Evolutionary conservation across 2,888 invertebrate species (phyloP).

Genomic region (Coelinius sp.): DNA sequence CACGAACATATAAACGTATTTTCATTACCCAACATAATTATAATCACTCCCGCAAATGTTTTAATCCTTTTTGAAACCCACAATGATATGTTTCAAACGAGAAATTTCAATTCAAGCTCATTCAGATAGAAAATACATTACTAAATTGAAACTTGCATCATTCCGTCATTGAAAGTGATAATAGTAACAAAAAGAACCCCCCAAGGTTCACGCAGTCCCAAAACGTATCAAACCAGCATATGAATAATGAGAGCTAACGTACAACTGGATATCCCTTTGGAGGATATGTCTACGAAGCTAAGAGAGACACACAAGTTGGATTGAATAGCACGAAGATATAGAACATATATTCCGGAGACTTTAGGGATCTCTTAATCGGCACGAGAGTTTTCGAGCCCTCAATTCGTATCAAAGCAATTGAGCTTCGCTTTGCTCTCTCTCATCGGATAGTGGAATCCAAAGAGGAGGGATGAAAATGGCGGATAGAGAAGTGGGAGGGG

Average conservation of each 20-base stretch:
- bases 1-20: neutral
- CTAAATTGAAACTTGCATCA: neutral
- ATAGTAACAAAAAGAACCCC: neutral
- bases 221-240: neutral
- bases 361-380: constrained; percentile 21
- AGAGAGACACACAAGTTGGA: neutral
- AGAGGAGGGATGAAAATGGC: constrained; percentile 42
- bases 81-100: neutral
- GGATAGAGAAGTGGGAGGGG: constrained; percentile 37
- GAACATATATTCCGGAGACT: constrained; percentile 8
- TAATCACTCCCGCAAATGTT: neutral
- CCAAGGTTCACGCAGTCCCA: neutral
- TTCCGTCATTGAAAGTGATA: neutral
- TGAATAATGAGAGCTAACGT: neutral
- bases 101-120: neutral
- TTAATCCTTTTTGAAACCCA: neutral
- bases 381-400: constrained; percentile 47
- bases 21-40: neutral
- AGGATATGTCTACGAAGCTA: neutral
- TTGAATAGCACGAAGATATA: constrained; percentile 7
- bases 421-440: constrained; percentile 37
- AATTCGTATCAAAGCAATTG: constrained; percentile 64
- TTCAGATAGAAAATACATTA: neutral
- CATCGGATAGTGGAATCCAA: constrained; percentile 25
- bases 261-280: constrained; percentile 3